These are phyloP conservation scores for Metallyticus violacea DNA, from an alignment of 2,888 invertebrate species.

Conservation along the genomic window DNA sequence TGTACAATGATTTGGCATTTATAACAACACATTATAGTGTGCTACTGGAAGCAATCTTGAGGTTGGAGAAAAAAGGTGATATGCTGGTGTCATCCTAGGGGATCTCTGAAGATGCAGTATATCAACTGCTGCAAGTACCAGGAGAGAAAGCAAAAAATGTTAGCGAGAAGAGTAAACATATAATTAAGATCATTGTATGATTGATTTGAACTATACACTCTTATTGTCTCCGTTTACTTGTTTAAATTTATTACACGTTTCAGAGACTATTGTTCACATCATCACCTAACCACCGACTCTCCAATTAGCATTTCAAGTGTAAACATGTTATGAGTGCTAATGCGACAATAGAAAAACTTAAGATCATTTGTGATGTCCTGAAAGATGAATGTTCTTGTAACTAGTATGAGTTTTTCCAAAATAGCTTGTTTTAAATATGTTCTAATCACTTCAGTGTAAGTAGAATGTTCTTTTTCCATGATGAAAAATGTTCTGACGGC, in stretches of 20 bases:
- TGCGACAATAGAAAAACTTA: background rate
- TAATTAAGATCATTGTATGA: background rate
- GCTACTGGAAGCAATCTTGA: too few species aligned
- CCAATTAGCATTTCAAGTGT: too few species aligned
- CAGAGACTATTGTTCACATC: too few species aligned
- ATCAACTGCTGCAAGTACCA: background rate
- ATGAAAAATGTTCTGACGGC: too few species aligned
- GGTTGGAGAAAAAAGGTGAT: background rate
- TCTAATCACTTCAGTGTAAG: too few species aligned
- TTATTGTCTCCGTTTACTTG: too few species aligned
- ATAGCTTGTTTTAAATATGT: too few species aligned
- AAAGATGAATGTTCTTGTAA: background rate
- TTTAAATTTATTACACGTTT: too few species aligned
- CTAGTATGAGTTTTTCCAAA: background rate
- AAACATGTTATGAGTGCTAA: background rate
- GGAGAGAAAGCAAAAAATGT: background rate
- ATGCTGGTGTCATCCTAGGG: background rate
- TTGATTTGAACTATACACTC: too few species aligned
- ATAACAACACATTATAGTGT: too few species aligned
- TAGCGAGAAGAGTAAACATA: background rate
- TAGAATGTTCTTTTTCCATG: too few species aligned
- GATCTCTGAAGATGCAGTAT: background rate
- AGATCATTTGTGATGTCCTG: background rate
- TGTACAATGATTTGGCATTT: background rate
- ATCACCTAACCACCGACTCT: too few species aligned